phyloP scores from a whole-genome alignment of 30 jellyfish, hydroid and myxozoan genomes.

The Chironex yamaguchii region DNA sequence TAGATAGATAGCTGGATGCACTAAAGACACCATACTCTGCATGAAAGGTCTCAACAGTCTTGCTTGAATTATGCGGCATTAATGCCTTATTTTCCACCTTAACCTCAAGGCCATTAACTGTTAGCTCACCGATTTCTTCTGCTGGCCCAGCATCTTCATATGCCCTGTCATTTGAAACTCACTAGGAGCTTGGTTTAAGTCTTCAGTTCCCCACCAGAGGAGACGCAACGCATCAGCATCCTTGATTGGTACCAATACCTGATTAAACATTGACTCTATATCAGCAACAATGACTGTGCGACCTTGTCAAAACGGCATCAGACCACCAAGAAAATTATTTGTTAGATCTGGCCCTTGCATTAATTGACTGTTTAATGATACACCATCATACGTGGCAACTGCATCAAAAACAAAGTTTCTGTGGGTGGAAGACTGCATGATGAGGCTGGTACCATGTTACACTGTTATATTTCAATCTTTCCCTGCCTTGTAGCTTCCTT shows the following conservation, averaged over 20 bases:
- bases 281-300: constrained; percentile 62
- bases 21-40: too few species aligned
- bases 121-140: too few species aligned
- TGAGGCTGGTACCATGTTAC: constrained; percentile 80
- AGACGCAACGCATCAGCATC: constrained; percentile 56
- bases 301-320: constrained; percentile 71
- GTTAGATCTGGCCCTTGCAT: constrained; percentile 85
- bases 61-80: too few species aligned
- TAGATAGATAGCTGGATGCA: too few species aligned
- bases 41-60: too few species aligned
- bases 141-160: too few species aligned
- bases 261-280: constrained; percentile 80
- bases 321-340: constrained; percentile 46
- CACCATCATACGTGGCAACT: constrained; percentile 66
- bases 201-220: constrained; percentile 72
- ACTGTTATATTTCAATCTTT: background rate
- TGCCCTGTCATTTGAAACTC: constrained; percentile 66
- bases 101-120: too few species aligned
- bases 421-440: constrained; percentile 67
- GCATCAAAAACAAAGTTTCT: constrained; percentile 68
- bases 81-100: too few species aligned
- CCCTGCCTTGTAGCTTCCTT: background rate
- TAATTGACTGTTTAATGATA: constrained; percentile 57
- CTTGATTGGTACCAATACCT: constrained; percentile 49
- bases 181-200: constrained; percentile 48